A percentile compares a stretch with the other conserved stretches of the same genome.
Evolutionary conservation across 2,113 vertebrate species (phyloP).

Genomic region (Triplophysa siluroides): DNA sequence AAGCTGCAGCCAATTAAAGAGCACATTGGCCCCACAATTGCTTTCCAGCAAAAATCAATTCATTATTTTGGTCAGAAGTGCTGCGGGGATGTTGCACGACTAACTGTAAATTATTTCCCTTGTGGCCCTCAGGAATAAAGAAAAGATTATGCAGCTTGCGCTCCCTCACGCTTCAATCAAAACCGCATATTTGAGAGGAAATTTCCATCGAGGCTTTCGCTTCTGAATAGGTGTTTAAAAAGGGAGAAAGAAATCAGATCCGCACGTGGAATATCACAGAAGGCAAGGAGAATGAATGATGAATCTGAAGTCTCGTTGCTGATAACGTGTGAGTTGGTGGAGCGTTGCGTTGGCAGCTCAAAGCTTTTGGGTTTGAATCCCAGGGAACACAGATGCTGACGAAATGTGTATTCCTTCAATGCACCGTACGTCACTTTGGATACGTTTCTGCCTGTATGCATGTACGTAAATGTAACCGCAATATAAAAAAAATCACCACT

Average conservation of each 20-base stretch:
- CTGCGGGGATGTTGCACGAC: slow-evolving; percentile 45
- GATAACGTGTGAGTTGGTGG: too few relatives aligned
- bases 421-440: too few relatives aligned
- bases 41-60: slow-evolving; percentile 53
- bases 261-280: neutral
- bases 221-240: slow-evolving; percentile 7
- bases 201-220: neutral
- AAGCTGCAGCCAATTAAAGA: slow-evolving; percentile 61
- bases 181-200: slow-evolving; percentile 47
- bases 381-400: too few relatives aligned
- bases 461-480: too few relatives aligned
- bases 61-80: slow-evolving; percentile 52
- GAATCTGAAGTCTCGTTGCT: neutral
- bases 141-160: slow-evolving; percentile 21
- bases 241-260: neutral
- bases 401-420: too few relatives aligned
- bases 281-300: neutral
- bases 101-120: slow-evolving; percentile 55
- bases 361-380: too few relatives aligned
- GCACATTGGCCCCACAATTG: slow-evolving; percentile 41
- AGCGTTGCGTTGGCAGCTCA: too few relatives aligned
- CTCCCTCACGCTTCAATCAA: slow-evolving; percentile 43
- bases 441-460: too few relatives aligned
- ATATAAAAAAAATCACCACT: too few relatives aligned
- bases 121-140: slow-evolving; percentile 36